phyloP scores from a whole-genome alignment of 30 jellyfish, hydroid and myxozoan genomes.

The Catostylus mosaicus region DNA sequence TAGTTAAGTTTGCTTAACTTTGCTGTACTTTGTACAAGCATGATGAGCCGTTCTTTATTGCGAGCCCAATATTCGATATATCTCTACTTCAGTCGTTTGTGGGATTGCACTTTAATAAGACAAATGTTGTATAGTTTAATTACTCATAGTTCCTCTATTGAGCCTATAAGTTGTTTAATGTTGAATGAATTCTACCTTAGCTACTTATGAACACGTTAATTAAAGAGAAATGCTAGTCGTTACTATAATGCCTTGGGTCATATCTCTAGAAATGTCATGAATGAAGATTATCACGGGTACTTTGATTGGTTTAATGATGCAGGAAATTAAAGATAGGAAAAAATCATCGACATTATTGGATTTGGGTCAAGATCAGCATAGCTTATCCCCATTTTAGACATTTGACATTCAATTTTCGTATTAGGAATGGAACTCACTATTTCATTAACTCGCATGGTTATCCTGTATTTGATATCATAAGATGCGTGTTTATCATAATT shows the following conservation, averaged over 20 bases:
- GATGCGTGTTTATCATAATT: slow-evolving; percentile 1
- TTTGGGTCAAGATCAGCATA: background rate
- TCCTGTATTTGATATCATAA: slow-evolving; percentile 6
- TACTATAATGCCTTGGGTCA: slow-evolving; percentile 7
- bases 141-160: too few species aligned
- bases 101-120: too few species aligned
- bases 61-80: too few species aligned
- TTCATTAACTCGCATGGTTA: background rate
- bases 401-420: slow-evolving; percentile 15
- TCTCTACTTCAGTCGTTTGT: too few species aligned
- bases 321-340: slow-evolving; percentile 8
- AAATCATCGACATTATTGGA: slow-evolving; percentile 21
- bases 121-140: too few species aligned
- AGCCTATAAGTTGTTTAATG: too few species aligned
- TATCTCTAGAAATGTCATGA: background rate
- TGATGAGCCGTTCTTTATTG: too few species aligned
- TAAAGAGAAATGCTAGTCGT: background rate
- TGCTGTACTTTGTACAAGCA: too few species aligned
- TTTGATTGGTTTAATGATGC: slow-evolving; percentile 10
- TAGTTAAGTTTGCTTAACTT: too few species aligned
- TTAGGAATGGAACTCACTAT: background rate
- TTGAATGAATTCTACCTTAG: too few species aligned
- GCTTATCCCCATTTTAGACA: slow-evolving; percentile 14
- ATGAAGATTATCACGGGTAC: background rate
- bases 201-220: too few species aligned